These are phyloP conservation scores for Seira musarum DNA, from an alignment of 2,888 invertebrate species.

Conservation along the genomic window DNA sequence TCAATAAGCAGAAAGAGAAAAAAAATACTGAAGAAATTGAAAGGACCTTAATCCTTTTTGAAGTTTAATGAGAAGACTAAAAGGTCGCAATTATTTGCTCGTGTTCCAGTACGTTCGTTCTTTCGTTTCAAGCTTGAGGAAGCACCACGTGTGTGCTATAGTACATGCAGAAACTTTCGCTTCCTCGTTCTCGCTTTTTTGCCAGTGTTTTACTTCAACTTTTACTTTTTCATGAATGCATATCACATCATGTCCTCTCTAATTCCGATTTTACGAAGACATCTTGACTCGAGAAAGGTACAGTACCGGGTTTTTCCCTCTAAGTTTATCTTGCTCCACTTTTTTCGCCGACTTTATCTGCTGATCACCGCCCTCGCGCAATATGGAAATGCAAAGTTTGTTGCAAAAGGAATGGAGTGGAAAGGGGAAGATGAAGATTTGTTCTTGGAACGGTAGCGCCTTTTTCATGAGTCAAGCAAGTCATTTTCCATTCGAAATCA, in stretches of 20 bases:
- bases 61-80: constrained; percentile 33
- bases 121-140: not conserved
- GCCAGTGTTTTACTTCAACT: not conserved
- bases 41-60: constrained; percentile 31
- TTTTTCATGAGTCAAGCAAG: not conserved
- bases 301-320: not conserved
- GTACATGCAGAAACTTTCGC: not conserved
- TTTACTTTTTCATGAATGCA: constrained; percentile 18
- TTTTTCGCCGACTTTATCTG: not conserved
- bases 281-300: not conserved
- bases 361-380: not conserved
- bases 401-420: not conserved
- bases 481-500: constrained; percentile 28
- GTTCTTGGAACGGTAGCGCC: not conserved
- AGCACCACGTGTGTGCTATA: not conserved
- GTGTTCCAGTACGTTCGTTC: not conserved
- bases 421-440: not conserved
- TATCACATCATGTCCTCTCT: constrained; percentile 28
- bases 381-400: constrained; percentile 1
- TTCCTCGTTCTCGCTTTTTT: not conserved
- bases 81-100: constrained; percentile 41
- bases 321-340: not conserved
- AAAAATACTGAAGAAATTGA: constrained; percentile 26
- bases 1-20: constrained; percentile 3
- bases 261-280: constrained; percentile 19